phyloP scores from a whole-genome alignment of 2,797 vertebrate genomes.

The Microtus californicus region DNA sequence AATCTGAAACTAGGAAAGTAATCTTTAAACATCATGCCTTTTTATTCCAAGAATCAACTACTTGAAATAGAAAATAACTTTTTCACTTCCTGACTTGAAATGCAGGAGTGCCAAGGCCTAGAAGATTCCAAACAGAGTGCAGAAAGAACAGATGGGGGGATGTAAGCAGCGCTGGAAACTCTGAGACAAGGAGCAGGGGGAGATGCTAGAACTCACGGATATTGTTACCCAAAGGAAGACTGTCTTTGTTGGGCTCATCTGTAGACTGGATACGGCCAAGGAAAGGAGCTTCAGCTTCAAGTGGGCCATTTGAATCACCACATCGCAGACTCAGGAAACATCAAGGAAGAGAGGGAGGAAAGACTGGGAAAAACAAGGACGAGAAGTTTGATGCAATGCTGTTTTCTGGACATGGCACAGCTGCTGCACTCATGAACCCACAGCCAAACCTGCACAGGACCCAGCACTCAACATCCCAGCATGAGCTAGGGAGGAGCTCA shows the following conservation, averaged over 20 bases:
- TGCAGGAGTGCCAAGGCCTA: slow-evolving; percentile 21
- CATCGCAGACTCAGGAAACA: background rate
- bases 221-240: background rate
- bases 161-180: background rate
- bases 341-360: background rate
- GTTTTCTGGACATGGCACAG: background rate
- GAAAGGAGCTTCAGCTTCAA: background rate
- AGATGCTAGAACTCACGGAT: slow-evolving; percentile 33
- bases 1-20: slow-evolving; percentile 23
- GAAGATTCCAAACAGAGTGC: slow-evolving; percentile 50
- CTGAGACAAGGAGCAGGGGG: slow-evolving; percentile 8
- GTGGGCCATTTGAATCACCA: background rate
- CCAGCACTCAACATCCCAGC: too few species aligned
- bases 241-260: background rate
- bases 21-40: slow-evolving; percentile 36
- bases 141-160: slow-evolving; percentile 30
- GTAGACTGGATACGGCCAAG: background rate
- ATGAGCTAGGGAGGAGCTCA: background rate
- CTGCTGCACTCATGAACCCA: background rate
- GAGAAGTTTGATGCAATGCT: background rate
- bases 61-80: slow-evolving; percentile 61
- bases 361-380: background rate
- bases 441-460: background rate
- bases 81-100: slow-evolving; percentile 51
- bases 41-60: slow-evolving; percentile 26